Evolutionary conservation across 2,888 invertebrate species (phyloP).

Genomic region (Orchesellides sinensis): DNA sequence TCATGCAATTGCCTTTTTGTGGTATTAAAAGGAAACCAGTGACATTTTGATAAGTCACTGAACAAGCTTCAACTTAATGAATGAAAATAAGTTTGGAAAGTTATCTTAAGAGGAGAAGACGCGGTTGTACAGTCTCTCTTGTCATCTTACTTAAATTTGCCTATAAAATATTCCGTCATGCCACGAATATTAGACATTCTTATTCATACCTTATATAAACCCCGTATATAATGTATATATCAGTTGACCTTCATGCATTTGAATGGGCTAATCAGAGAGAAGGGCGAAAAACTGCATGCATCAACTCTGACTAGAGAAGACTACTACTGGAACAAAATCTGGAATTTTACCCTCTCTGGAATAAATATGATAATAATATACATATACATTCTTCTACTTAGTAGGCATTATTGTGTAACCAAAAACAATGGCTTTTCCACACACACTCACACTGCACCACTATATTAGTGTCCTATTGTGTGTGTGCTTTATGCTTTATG

Average conservation of each 20-base stretch:
- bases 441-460: not conserved
- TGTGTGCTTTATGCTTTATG: not conserved
- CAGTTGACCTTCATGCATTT: slow-evolving; percentile 66
- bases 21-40: slow-evolving; percentile 27
- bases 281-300: not conserved
- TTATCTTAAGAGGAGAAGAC: not conserved
- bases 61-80: slow-evolving; percentile 33
- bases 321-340: no score
- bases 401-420: no score
- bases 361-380: no score
- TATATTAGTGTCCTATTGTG: not conserved
- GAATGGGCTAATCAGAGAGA: slow-evolving; percentile 44
- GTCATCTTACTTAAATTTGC: no score
- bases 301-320: no score
- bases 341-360: no score
- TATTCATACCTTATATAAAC: slow-evolving; percentile 27
- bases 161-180: no score
- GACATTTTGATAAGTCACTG: slow-evolving; percentile 16
- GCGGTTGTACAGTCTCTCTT: no score
- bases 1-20: no score
- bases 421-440: no score
- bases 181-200: slow-evolving; percentile 1
- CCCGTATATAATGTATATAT: no score
- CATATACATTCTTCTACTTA: not conserved
- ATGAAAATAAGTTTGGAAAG: slow-evolving; percentile 25